Conservation (phyloP, 2,888 invertebrate genomes). For the Liopterus haemorrhoidalis region DNA sequence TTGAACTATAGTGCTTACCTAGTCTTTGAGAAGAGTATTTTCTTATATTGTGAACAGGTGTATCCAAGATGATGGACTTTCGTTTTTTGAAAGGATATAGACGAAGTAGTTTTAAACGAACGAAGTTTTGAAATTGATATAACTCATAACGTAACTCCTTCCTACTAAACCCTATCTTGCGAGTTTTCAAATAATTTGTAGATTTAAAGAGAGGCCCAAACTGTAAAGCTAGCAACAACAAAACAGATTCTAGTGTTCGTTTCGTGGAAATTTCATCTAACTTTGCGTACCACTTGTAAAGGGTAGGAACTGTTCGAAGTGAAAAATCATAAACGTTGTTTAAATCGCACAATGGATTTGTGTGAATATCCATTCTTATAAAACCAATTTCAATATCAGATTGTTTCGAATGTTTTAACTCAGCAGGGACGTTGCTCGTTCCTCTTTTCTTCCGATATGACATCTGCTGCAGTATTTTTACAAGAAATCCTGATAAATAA, state of each 20-base stretch:
- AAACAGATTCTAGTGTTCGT: conserved; percentile 36
- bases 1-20: too few species aligned
- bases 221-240: conserved; percentile 38
- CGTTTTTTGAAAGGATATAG: too few species aligned
- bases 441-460: conserved; percentile 5
- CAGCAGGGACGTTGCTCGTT: too few species aligned
- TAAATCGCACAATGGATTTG: conserved; percentile 13
- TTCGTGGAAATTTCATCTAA: conserved; percentile 35
- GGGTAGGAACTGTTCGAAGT: conserved; percentile 13
- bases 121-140: conserved; percentile 60
- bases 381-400: too few species aligned
- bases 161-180: conserved; percentile 35
- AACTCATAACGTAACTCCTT: conserved; percentile 61
- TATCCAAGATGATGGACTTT: too few species aligned
- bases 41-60: too few species aligned
- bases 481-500: conserved; percentile 16
- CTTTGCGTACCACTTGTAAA: conserved; percentile 35
- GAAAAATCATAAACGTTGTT: conserved; percentile 15
- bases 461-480: conserved; percentile 16
- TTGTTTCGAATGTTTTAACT: too few species aligned
- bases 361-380: conserved; percentile 16
- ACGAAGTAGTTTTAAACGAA: too few species aligned
- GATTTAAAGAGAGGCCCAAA: conserved; percentile 33
- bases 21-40: too few species aligned
- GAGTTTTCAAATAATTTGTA: conserved; percentile 30